These are phyloP conservation scores for Dusona sp. DNA, from an alignment of 2,888 invertebrate species.

Conservation along the genomic window DNA sequence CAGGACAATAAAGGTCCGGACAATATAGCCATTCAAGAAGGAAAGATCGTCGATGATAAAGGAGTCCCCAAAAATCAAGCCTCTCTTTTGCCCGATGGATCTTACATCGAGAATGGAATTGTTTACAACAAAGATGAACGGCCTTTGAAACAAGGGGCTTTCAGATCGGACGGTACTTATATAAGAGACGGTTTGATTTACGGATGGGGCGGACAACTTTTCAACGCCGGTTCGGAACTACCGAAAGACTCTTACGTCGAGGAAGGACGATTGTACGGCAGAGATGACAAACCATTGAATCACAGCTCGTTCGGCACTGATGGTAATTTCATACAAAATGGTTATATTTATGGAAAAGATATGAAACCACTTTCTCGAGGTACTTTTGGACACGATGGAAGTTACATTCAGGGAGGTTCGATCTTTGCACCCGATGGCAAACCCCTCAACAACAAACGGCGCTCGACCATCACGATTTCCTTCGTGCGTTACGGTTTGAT, in stretches of 20 bases:
- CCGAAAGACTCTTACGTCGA: conserved; percentile 79
- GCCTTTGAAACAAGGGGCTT: conserved; percentile 80
- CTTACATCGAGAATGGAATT: conserved; percentile 80
- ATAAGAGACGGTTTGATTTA: conserved; percentile 81
- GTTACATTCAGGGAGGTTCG: conserved; percentile 80
- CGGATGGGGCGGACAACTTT: conserved; percentile 81
- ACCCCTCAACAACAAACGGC: conserved; percentile 76
- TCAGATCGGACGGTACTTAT: conserved; percentile 80
- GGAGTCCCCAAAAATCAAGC: conserved; percentile 78
- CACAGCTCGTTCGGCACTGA: conserved; percentile 80
- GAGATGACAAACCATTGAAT: conserved; percentile 79
- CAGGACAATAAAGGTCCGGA: conserved; percentile 82
- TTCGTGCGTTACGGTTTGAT: conserved; percentile 81
- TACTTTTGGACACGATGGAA: conserved; percentile 80
- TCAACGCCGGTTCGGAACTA: conserved; percentile 79
- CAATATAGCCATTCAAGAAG: conserved; percentile 78
- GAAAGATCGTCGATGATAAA: conserved; percentile 79
- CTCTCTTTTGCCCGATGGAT: conserved; percentile 80
- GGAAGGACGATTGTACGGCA: conserved; percentile 80
- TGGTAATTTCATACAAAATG: conserved; percentile 80
- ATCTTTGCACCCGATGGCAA: conserved; percentile 77
- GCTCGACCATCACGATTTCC: conserved; percentile 75
- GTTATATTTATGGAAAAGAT: conserved; percentile 79
- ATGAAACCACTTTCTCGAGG: conserved; percentile 78
- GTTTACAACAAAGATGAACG: conserved; percentile 78